These are phyloP conservation scores for Drosophila conformis DNA, from an alignment of 2,888 invertebrate species.

Conservation along the genomic window DNA sequence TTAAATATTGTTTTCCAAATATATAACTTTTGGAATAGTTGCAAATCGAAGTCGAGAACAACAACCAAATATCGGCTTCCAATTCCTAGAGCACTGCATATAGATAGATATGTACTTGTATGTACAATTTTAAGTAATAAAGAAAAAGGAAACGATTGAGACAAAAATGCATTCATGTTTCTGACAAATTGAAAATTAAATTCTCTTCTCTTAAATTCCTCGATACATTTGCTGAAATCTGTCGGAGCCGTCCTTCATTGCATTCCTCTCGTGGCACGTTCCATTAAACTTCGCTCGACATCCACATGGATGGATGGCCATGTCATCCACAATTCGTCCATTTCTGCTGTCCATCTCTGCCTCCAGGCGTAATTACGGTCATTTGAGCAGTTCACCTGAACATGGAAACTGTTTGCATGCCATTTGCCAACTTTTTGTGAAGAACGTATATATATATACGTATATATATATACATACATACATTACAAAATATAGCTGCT, in stretches of 20 bases:
- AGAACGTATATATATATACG: not conserved
- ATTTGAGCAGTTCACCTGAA: constrained; percentile 57
- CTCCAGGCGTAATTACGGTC: constrained; percentile 49
- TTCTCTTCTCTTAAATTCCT: constrained; percentile 29
- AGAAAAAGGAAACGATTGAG: not conserved
- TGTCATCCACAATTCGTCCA: not conserved
- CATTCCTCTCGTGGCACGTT: constrained; percentile 16
- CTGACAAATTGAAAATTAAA: constrained; percentile 23
- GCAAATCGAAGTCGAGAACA: not conserved
- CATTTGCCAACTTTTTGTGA: constrained; percentile 55
- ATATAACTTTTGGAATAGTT: not conserved
- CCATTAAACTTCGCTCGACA: constrained; percentile 10
- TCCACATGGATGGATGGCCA: not conserved
- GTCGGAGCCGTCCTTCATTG: not conserved
- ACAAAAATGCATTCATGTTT: not conserved
- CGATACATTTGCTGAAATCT: constrained; percentile 23
- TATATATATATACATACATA: not conserved
- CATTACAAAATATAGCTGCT: not conserved
- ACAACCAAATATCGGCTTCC: not conserved
- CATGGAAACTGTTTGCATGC: constrained; percentile 49
- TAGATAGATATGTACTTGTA: not conserved
- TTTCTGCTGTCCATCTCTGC: constrained; percentile 14
- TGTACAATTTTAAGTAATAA: not conserved
- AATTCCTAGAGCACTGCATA: not conserved
- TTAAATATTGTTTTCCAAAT: no score